These are phyloP conservation scores for Panthera tigris DNA, from an alignment of 2,113 vertebrate genomes.

Conservation along the genomic window DNA sequence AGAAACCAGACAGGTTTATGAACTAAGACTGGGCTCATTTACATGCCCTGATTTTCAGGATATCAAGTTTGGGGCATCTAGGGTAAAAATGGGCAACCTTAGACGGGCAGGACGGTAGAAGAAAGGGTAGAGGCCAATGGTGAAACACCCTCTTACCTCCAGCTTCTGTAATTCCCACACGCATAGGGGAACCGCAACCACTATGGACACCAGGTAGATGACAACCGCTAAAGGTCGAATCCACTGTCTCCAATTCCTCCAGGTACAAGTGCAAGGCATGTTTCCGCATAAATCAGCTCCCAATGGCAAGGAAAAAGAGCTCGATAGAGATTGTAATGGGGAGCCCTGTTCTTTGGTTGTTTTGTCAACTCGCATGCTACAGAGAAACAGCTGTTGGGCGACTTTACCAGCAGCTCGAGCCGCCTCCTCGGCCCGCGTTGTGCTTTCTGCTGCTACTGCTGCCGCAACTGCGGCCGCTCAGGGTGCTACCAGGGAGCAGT, in stretches of 20 bases:
- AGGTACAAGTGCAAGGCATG: constrained; percentile 93
- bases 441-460: background rate
- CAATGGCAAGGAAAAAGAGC: background rate
- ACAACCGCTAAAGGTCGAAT: constrained; percentile 94
- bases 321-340: background rate
- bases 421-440: background rate
- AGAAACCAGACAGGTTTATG: background rate
- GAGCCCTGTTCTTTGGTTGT: background rate
- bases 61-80: background rate
- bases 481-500: background rate
- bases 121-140: background rate
- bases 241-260: constrained; percentile 96
- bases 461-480: background rate
- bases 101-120: background rate
- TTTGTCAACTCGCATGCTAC: constrained; percentile 20
- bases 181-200: constrained; percentile 92
- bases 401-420: constrained; percentile 38
- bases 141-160: constrained; percentile 85
- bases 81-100: background rate
- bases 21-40: background rate
- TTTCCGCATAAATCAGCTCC: constrained; percentile 47
- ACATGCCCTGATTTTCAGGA: background rate
- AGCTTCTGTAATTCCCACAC: constrained; percentile 95
- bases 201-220: constrained; percentile 90
- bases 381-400: background rate